Evolutionary conservation across 1,140 invertebrate genomes (phyloP), one percentile per base, ranked within the genome.

Genomic region (Brachionus manjavacas): DNA sequence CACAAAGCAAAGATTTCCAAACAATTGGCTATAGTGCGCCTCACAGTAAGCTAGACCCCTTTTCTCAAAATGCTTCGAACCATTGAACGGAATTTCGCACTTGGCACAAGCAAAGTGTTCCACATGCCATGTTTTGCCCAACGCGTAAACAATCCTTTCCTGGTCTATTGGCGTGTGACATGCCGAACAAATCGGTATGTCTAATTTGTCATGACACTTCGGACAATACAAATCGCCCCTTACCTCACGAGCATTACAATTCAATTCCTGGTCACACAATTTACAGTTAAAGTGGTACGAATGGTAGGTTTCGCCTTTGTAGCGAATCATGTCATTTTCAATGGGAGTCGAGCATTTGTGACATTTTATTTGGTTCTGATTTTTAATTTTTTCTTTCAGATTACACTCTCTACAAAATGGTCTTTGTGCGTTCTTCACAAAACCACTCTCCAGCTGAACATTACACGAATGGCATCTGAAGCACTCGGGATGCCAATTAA

Each of bases 21-120:
- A 99, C 39, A 99, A 90, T 91, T 99, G 90, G 91, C 99, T 97
- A 90, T 99, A 99, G 90, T 99, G 97, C 86, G 95, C 96, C 90
- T 99, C 97, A 90, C 98, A 99, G 89, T 99, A 99, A 1, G 97
- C 97, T 85, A 99, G 90, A 3, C 97, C 97, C 88, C 98, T 98
- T 89, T 97, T 97, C 90, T 99, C 98, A 90, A 99, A 99, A 90
- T 99, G 97, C 2, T 97, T 93, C 91, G 98, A 96, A 0, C 98
- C 98, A 87, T 98, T 92, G 91, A 99, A 99, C 1, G 98, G 98
- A 88, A 99, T 99, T 90, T 99, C 98, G 90, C 97, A 99, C 90
- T 98, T 98, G 85, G 97, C 96, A 90, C 97, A 99, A 0, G 99
- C 97, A 91, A 99, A 99, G 91, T 99, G 97, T 93, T 99, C 97